These are phyloP conservation scores for Cataglyphis hispanica DNA, from an alignment of 1,140 invertebrate species.

Conservation along the genomic window DNA sequence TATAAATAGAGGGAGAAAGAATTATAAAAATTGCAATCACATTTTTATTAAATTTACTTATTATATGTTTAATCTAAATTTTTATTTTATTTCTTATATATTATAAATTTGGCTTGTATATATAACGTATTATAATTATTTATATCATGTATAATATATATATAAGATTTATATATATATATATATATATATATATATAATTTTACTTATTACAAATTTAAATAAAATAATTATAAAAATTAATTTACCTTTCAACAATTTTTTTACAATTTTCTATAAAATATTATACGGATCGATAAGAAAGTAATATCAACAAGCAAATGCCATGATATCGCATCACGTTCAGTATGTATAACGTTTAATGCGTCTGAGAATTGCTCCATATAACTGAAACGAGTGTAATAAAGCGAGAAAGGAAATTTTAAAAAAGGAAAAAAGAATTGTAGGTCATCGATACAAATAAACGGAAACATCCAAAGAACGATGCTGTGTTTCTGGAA, in stretches of 20 bases:
- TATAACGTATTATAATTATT: too few species aligned
- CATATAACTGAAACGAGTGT: neutral
- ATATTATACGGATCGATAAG: neutral
- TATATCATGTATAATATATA: too few species aligned
- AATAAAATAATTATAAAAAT: neutral
- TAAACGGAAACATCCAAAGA: neutral
- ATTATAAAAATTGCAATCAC: neutral
- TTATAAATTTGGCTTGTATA: neutral
- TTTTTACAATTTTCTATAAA: neutral
- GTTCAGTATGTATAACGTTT: neutral
- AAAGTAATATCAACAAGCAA: neutral
- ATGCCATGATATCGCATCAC: neutral
- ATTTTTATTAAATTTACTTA: conserved; percentile 33
- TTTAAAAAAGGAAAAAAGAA: neutral
- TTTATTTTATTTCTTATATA: neutral
- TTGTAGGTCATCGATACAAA: neutral
- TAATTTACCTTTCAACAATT: neutral
- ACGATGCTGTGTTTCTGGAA: neutral
- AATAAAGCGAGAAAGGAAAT: neutral
- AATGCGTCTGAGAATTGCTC: neutral
- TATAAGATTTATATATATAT: too few species aligned
- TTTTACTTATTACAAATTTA: neutral
- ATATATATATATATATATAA: neutral
- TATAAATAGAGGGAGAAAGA: neutral
- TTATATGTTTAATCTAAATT: neutral